Conservation (phyloP, 2,797 vertebrate genomes). For the Saxicola maurus region DNA sequence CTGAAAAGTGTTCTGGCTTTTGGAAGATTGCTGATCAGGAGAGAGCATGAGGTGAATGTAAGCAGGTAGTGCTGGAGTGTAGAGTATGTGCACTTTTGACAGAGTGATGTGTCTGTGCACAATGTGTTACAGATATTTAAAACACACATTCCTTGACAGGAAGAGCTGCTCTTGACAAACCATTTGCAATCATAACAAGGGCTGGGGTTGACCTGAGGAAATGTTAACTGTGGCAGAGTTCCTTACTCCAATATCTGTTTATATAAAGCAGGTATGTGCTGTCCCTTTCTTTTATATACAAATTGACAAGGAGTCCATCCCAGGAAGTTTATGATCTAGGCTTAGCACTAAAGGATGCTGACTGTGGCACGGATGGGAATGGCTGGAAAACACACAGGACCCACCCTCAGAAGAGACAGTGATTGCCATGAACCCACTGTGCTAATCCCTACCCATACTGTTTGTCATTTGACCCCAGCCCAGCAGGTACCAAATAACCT, state of each 20-base stretch:
- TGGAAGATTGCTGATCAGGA: not conserved
- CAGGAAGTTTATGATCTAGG: not conserved
- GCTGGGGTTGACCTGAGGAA: not conserved
- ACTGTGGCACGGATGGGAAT: rapidly evolving
- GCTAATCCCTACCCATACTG: rapidly evolving
- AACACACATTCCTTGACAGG: not conserved
- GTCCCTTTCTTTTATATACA: not conserved
- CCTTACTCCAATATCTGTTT: not conserved
- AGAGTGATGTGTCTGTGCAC: rapidly evolving
- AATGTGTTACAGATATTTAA: not conserved
- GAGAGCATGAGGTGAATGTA: not conserved
- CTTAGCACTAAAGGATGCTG: not conserved
- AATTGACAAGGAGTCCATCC: not conserved
- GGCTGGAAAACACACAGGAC: not conserved
- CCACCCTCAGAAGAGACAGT: rapidly evolving
- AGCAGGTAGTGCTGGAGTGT: rapidly evolving
- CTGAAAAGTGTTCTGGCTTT: rapidly evolving
- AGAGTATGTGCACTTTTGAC: not conserved
- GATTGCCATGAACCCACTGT: rapidly evolving
- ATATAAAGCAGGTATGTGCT: not conserved
- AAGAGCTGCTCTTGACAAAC: not conserved
- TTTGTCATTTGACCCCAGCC: not conserved
- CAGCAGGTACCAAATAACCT: not conserved
- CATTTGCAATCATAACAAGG: not conserved
- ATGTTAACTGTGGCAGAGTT: not conserved